Percentiles rank a stretch among this genome's conserved stretches.
These are phyloP conservation scores for Lota lota DNA, from an alignment of 2,113 vertebrate species.

Conservation along the genomic window DNA sequence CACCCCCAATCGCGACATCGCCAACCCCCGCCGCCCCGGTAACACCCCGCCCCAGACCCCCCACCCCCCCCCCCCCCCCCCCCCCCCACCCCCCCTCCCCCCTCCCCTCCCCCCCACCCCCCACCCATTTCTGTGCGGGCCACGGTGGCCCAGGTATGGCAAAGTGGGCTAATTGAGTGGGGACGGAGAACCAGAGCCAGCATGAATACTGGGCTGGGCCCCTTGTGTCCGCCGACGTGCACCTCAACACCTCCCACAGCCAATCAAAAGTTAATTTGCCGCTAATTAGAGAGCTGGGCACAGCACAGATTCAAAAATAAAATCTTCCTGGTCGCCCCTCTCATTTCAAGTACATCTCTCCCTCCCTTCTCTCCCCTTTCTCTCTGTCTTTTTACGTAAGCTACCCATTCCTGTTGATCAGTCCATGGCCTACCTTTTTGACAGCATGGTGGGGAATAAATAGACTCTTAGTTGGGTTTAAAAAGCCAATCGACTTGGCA, in stretches of 20 bases:
- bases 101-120: no score
- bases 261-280: slow-evolving; percentile 68
- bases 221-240: no score
- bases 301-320: slow-evolving; percentile 62
- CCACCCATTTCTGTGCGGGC: no score
- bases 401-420: slow-evolving; percentile 16
- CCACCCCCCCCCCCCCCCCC: no score
- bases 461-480: slow-evolving; percentile 18
- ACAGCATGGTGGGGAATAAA: slow-evolving; percentile 31
- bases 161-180: no score
- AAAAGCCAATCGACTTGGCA: slow-evolving; percentile 22
- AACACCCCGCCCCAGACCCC: no score
- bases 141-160: no score
- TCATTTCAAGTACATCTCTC: slow-evolving; percentile 25
- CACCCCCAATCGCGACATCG: no score
- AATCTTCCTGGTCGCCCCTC: slow-evolving; percentile 28
- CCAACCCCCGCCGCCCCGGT: no score
- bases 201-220: no score
- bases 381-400: not conserved
- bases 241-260: slow-evolving; percentile 23
- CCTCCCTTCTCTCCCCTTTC: slow-evolving; percentile 38
- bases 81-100: no score
- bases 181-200: no score
- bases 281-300: slow-evolving; percentile 67
- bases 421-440: slow-evolving; percentile 64